These are phyloP conservation scores for Ctenoplectra terminalis DNA, from an alignment of 1,140 invertebrate species.

Conservation along the genomic window DNA sequence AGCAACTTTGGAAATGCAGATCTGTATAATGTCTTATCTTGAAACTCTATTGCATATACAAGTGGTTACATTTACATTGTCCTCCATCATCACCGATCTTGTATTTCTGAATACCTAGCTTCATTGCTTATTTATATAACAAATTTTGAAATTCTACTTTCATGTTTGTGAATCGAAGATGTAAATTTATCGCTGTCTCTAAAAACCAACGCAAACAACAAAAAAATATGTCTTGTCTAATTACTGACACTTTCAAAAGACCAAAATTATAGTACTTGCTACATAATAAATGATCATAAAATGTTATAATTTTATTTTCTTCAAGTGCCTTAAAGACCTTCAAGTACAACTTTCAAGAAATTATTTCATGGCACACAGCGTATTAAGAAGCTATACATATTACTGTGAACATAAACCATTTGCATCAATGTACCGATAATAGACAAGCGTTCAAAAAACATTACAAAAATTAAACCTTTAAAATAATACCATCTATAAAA, in stretches of 20 bases:
- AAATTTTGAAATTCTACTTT: constrained; percentile 35
- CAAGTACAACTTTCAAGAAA: background rate
- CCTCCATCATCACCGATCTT: constrained; percentile 4
- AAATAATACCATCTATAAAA: constrained; percentile 41
- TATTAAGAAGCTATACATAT: constrained; percentile 8
- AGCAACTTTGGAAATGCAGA: constrained; percentile 77
- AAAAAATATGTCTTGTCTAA: background rate
- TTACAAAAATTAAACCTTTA: constrained; percentile 8
- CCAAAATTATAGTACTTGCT: constrained; percentile 19
- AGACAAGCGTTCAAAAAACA: background rate
- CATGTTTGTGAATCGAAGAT: constrained; percentile 25
- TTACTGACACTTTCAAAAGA: background rate
- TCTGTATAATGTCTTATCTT: constrained; percentile 63
- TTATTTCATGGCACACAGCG: background rate
- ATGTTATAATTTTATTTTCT: constrained; percentile 7
- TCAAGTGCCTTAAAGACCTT: constrained; percentile 1
- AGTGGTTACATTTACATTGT: constrained; percentile 36
- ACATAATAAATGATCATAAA: constrained; percentile 19
- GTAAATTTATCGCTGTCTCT: constrained; percentile 24
- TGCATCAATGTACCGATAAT: constrained; percentile 2
- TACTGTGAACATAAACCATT: background rate
- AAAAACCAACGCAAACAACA: constrained; percentile 27
- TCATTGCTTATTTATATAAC: constrained; percentile 31
- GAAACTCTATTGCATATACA: constrained; percentile 64
- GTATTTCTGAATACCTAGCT: constrained; percentile 20